phyloP scores from a whole-genome alignment of 2,888 invertebrate genomes.

The Apantesis nais region DNA sequence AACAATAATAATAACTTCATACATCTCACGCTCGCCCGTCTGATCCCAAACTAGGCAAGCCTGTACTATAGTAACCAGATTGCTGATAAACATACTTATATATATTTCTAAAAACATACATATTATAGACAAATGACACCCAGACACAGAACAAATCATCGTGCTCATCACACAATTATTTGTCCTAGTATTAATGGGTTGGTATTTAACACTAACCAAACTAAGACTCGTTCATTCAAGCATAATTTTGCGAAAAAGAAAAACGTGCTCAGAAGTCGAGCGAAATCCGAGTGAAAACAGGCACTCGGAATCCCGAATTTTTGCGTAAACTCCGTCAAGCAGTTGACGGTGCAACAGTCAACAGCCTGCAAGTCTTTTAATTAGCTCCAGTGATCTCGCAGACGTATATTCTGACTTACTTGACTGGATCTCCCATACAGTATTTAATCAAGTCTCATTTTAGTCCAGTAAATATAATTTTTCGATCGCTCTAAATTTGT shows the following conservation, averaged over 20 bases:
- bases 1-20: too few relatives aligned
- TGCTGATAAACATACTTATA: too few relatives aligned
- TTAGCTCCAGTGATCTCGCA: background rate
- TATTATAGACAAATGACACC: too few relatives aligned
- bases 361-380: background rate
- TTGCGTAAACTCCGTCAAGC: background rate
- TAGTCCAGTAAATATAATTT: background rate
- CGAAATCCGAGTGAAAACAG: background rate
- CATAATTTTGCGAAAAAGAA: background rate
- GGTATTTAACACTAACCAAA: too few relatives aligned
- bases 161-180: too few relatives aligned
- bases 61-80: too few relatives aligned
- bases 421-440: too few relatives aligned
- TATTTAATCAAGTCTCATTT: background rate
- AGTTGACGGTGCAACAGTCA: background rate
- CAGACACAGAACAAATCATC: too few relatives aligned
- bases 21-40: too few relatives aligned
- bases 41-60: too few relatives aligned
- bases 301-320: background rate
- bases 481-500: background rate
- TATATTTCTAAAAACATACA: too few relatives aligned
- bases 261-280: background rate
- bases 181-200: too few relatives aligned
- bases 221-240: background rate
- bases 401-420: background rate